Conservation (phyloP, 1,140 invertebrate species). For the Drosophila oshimai region DNA sequence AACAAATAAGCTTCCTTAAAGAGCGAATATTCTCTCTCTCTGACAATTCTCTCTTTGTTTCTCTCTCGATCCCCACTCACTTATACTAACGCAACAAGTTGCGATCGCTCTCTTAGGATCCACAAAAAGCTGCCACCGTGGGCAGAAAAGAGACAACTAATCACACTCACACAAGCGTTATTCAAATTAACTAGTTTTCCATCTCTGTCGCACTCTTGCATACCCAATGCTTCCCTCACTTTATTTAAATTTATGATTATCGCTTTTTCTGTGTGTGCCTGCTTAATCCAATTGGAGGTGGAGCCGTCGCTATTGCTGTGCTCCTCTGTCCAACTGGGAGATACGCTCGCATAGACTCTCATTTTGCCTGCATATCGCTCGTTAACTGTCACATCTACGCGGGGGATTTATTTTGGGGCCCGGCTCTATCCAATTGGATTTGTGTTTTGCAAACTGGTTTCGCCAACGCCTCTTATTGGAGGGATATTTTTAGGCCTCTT, state of each 20-base stretch:
- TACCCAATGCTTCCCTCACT: slow-evolving; percentile 1
- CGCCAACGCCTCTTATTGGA: slow-evolving; percentile 40
- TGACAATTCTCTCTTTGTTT: background rate
- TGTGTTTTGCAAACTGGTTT: slow-evolving; percentile 66
- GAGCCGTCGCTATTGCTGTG: slow-evolving; percentile 54
- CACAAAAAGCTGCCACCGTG: slow-evolving; percentile 51
- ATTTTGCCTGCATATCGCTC: slow-evolving; percentile 41
- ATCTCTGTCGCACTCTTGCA: slow-evolving; percentile 28
- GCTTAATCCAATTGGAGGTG: slow-evolving; percentile 76
- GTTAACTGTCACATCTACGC: slow-evolving; percentile 39
- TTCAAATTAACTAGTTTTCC: slow-evolving; percentile 55
- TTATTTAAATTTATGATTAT: slow-evolving; percentile 78
- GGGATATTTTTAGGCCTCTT: background rate
- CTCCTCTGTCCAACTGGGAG: slow-evolving; percentile 45
- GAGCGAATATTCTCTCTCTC: background rate
- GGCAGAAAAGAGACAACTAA: slow-evolving; percentile 43
- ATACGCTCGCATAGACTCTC: slow-evolving; percentile 37
- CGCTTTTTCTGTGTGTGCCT: slow-evolving; percentile 17
- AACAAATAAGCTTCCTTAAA: background rate
- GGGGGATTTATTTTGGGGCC: slow-evolving; percentile 28
- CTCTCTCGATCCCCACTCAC: slow-evolving; percentile 13
- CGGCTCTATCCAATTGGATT: slow-evolving; percentile 68
- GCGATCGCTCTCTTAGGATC: slow-evolving; percentile 70
- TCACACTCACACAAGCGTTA: slow-evolving; percentile 47
- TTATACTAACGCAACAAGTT: slow-evolving; percentile 13